Percentiles rank a stretch among this genome's conserved stretches.
Evolutionary conservation across 2,113 vertebrate species (phyloP).

Genomic region (Chaenogobius annularis): DNA sequence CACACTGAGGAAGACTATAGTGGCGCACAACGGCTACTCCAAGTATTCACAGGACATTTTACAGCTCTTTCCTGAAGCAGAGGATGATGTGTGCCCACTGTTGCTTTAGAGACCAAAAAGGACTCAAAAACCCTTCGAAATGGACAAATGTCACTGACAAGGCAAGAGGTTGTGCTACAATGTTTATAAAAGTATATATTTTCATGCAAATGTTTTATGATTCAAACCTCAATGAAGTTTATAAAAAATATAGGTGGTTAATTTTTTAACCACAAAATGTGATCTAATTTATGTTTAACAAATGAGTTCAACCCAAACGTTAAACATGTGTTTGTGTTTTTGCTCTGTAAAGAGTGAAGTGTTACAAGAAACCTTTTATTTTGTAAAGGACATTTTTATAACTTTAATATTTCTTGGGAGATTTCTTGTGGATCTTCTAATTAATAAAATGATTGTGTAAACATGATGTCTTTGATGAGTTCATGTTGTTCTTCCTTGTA

Average conservation of each 20-base stretch:
- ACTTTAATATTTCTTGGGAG: background rate
- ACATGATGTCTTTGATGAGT: background rate
- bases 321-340: slow-evolving; percentile 2
- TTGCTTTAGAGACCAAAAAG: slow-evolving; percentile 40
- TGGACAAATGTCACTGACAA: background rate
- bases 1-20: slow-evolving; percentile 72
- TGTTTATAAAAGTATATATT: background rate
- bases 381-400: slow-evolving; percentile 40
- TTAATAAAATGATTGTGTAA: background rate
- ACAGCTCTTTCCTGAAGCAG: slow-evolving; percentile 64
- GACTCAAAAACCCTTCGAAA: slow-evolving; percentile 14
- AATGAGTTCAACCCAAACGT: background rate
- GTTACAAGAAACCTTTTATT: slow-evolving; percentile 51
- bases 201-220: background rate
- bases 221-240: background rate
- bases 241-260: background rate
- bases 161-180: slow-evolving; percentile 1
- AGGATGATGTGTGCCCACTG: slow-evolving; percentile 67
- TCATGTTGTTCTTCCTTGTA: too few species aligned
- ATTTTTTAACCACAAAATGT: slow-evolving; percentile 3
- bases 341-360: slow-evolving; percentile 61
- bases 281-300: background rate
- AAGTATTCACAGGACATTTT: slow-evolving; percentile 74
- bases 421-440: background rate
- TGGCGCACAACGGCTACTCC: slow-evolving; percentile 74